Evolutionary conservation across 2,113 vertebrate genomes (phyloP), one percentile per base, ranked within the genome.

Genomic region (Forbesichthys agassizii): DNA sequence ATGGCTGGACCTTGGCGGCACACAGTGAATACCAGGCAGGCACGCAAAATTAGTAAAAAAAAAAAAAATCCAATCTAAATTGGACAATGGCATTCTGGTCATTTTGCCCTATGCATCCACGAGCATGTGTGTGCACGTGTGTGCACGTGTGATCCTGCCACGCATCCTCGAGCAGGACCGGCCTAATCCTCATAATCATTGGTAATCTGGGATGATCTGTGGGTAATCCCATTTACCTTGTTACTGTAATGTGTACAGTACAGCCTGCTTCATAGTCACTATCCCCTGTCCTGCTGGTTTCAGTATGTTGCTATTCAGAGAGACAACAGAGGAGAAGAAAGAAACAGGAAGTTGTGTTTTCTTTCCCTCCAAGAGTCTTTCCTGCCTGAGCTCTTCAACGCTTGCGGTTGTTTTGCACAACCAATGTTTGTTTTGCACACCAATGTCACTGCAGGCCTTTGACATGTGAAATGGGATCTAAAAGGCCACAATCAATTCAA

Each of bases 201-300:
- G 9, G 14, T 78, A 75, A 88, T 87, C 81, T 72, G 3, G 49
- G 59, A 64, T 88, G 84, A 88, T 87, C 85, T 52, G 13, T 42
- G 18, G 36, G 13, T 66, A 86, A 87, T 88, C 88, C 83, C 46
- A 64, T 83, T 85, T 66, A 83, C 71, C 75, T 87, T 66, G 63
- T 90, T 88, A 90, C 51, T 65, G 5, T 86, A 90, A 88, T 87
- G 83, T 63, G 68, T 61, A n/a, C 65, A 57, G 36, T 6, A 42
- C 36, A 42, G 36, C 36, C 36, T 42, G 27, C 27, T 27, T 27
- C 27, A 27, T 27, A 27, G 2, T 27, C 27, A 27, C 27, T 27
- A 27, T 27, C 27, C 36, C 36, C 36, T 42, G 5, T 42, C 36
- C 36, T 42, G 36, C 36, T 8, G 36, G 36, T 5, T 42, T 8